phyloP scores from a whole-genome alignment of 2,797 vertebrate genomes.

The Tauraco hartlaubi region DNA sequence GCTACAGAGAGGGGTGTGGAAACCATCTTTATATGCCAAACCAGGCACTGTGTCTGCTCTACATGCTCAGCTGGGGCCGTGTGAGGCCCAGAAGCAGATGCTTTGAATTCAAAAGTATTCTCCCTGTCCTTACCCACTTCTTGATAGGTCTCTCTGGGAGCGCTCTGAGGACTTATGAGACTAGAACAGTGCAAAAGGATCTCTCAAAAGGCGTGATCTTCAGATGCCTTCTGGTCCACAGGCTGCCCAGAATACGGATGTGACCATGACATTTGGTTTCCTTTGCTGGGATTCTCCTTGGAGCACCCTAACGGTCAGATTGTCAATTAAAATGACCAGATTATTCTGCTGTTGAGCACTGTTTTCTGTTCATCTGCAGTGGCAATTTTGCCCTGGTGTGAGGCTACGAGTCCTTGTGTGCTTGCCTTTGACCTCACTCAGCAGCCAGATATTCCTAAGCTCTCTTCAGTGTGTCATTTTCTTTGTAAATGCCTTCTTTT shows the following conservation, averaged over 20 bases:
- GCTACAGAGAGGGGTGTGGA: not conserved
- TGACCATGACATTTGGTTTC: not conserved
- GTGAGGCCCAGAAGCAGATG: not conserved
- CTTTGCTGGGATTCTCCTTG: not conserved
- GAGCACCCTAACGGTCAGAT: not conserved
- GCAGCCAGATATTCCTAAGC: not conserved
- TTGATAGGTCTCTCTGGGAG: not conserved
- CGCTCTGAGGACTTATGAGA: not conserved
- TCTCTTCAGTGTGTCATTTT: not conserved
- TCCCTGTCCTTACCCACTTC: not conserved
- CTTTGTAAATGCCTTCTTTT: constrained; percentile 7
- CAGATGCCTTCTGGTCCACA: not conserved
- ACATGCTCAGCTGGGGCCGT: not conserved
- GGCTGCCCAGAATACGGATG: not conserved
- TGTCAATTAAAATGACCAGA: not conserved
- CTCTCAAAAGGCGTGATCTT: not conserved
- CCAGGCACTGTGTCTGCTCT: not conserved
- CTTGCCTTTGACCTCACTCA: not conserved
- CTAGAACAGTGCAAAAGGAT: not conserved
- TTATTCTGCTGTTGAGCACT: not conserved
- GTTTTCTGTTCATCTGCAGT: not conserved
- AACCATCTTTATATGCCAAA: not conserved
- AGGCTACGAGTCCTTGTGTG: fast-evolving
- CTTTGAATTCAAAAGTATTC: not conserved
- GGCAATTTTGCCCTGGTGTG: not conserved